phyloP scores from a whole-genome alignment of 2,113 vertebrate species.

The Hippocampus zosterae region DNA sequence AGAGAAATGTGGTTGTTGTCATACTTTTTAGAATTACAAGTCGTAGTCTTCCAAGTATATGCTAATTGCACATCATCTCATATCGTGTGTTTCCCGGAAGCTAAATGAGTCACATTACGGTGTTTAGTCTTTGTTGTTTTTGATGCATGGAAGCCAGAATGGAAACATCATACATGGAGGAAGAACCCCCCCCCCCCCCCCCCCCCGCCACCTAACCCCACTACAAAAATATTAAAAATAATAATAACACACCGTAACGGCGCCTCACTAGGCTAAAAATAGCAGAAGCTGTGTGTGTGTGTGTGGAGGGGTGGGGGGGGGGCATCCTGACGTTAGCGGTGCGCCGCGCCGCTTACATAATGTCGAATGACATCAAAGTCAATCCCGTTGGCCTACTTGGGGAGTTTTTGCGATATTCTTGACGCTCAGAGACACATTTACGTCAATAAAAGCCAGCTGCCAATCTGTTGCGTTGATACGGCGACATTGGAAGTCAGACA shows the following conservation, averaged over 20 bases:
- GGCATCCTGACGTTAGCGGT: constrained; percentile 13
- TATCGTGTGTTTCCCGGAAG: constrained; percentile 18
- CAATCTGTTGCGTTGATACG: not conserved
- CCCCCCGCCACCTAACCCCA: no score
- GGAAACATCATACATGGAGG: not conserved
- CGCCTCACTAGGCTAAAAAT: constrained; percentile 48
- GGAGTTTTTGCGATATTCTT: not conserved
- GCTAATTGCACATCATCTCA: constrained; percentile 26
- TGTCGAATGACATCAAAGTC: constrained; percentile 17
- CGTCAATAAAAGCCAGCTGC: not conserved
- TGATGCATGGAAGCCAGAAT: not conserved
- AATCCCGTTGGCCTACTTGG: constrained; percentile 32
- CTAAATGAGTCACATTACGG: constrained; percentile 10
- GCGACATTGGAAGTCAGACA: not conserved
- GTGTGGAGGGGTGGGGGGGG: not conserved
- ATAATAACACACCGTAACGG: not conserved
- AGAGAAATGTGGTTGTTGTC: no score
- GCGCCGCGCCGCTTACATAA: constrained; percentile 34
- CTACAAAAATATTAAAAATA: not conserved
- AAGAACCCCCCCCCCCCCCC: constrained; percentile 6
- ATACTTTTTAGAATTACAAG: not conserved
- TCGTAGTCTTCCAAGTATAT: not conserved
- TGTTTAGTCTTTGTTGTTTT: not conserved
- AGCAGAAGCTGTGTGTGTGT: constrained; percentile 45
- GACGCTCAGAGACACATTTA: not conserved